Evolutionary conservation across 2,888 invertebrate species (phyloP), one percentile per base, ranked within the genome.

Genomic region (Drosophila falleni): DNA sequence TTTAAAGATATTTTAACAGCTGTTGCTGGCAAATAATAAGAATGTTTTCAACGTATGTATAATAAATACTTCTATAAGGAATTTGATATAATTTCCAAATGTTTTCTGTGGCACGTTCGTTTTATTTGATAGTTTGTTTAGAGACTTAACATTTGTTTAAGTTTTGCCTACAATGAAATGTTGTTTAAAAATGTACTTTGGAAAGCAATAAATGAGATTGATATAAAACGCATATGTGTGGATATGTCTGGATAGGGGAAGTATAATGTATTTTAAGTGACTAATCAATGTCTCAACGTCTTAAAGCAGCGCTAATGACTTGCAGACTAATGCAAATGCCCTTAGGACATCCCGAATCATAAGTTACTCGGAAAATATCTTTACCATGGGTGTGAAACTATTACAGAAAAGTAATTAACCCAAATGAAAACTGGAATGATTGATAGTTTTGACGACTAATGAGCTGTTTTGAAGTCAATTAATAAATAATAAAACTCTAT

Each of bases 251-350:
- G 10, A 15, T 37, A 37, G 31, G 47, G 64, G 29, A 54, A 41
- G 6, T 31, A 41, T 58, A 76, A 77, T 61, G 50, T 26, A 44
- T 29, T 23, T 49, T 37, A 61, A 67, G 63, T 66, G 60, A 71
- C 70, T 79, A 71, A 71, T 83, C 79, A 82, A 80, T 74, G 76
- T 58, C 58, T 74, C 55, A 68, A 53, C 55, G 67, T 44, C 67
- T 63, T 58, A 64, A 64, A 74, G 77, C 41, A 56, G 37, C 63
- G 46, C 64, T 84, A 87, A 83, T 83, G 87, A 81, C 70, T 79
- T 69, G 50, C 72, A 74, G 77, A 79, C 69, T 71, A 87, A 83
- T 86, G 78, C 71, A 81, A 71, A 71, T 70, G 59, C 64, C 76
- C 77, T 56, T 33, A 58, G 71, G 69, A 68, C 64, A 61, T 44